Evolutionary conservation across 2,113 vertebrate genomes (phyloP).

Genomic region (Osmerus eperlanus): DNA sequence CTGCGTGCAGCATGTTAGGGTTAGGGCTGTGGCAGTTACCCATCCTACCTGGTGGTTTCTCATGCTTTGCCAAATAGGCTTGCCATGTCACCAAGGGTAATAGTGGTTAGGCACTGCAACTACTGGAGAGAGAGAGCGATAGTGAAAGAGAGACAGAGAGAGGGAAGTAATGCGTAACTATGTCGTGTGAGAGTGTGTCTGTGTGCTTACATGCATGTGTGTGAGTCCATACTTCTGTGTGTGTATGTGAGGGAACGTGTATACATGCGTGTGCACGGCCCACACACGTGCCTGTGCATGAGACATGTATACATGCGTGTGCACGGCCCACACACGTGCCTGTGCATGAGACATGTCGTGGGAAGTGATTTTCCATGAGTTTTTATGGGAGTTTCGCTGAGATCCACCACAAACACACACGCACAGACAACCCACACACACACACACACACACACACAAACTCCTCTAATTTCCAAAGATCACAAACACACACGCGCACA

Average conservation of each 20-base stretch:
- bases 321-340: conserved; percentile 22
- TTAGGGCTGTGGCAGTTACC: conserved; percentile 56
- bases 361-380: conserved; percentile 70
- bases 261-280: conserved; percentile 42
- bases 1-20: conserved; percentile 54
- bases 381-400: conserved; percentile 67
- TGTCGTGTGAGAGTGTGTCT: conserved; percentile 17
- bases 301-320: conserved; percentile 26
- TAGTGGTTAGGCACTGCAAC: conserved; percentile 61
- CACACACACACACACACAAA: neutral
- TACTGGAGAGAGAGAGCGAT: conserved; percentile 22
- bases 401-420: conserved; percentile 63
- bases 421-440: conserved; percentile 1
- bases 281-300: conserved; percentile 31
- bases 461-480: conserved; percentile 4
- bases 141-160: neutral
- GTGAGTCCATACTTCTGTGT: neutral
- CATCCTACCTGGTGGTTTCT: conserved; percentile 61
- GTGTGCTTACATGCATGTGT: conserved; percentile 2
- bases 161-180: neutral
- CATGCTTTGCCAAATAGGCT: conserved; percentile 63
- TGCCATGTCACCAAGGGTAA: conserved; percentile 53
- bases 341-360: conserved; percentile 56
- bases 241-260: conserved; percentile 10
- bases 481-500: neutral